Evolutionary conservation across 2,797 vertebrate species (phyloP).

Genomic region (Gymnothorax javanicus): DNA sequence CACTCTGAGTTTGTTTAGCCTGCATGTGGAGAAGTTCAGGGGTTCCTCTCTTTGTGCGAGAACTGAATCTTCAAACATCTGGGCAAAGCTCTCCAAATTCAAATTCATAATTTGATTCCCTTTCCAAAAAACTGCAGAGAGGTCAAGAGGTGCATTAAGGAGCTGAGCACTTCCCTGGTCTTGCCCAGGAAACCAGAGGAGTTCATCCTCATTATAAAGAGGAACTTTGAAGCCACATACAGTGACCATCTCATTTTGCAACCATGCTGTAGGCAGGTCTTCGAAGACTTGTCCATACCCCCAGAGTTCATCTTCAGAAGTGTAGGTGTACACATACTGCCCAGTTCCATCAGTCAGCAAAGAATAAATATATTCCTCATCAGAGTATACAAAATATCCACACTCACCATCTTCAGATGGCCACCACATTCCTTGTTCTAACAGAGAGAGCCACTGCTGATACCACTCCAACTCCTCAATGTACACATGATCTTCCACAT

Average conservation of each 20-base stretch:
- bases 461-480: conserved; percentile 83
- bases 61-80: conserved; percentile 89
- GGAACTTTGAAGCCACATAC: conserved; percentile 91
- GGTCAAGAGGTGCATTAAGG: conserved; percentile 84
- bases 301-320: conserved; percentile 76
- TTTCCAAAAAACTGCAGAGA: conserved; percentile 85
- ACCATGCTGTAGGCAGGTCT: conserved; percentile 68
- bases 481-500: conserved; percentile 71
- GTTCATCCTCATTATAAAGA: conserved; percentile 84
- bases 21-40: conserved; percentile 83
- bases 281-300: conserved; percentile 66
- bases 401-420: conserved; percentile 89
- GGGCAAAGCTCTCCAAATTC: conserved; percentile 86
- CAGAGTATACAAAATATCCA: conserved; percentile 94
- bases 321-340: conserved; percentile 87
- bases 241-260: conserved; percentile 79
- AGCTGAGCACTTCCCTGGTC: conserved; percentile 70
- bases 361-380: conserved; percentile 90
- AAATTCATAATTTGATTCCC: conserved; percentile 86
- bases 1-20: conserved; percentile 84
- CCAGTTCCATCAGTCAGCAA: conserved; percentile 90
- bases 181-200: conserved; percentile 84
- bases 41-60: conserved; percentile 74
- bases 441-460: conserved; percentile 87
- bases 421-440: conserved; percentile 95